Conservation (phyloP, 2,888 invertebrate genomes). For the Serrognathus titanus region DNA sequence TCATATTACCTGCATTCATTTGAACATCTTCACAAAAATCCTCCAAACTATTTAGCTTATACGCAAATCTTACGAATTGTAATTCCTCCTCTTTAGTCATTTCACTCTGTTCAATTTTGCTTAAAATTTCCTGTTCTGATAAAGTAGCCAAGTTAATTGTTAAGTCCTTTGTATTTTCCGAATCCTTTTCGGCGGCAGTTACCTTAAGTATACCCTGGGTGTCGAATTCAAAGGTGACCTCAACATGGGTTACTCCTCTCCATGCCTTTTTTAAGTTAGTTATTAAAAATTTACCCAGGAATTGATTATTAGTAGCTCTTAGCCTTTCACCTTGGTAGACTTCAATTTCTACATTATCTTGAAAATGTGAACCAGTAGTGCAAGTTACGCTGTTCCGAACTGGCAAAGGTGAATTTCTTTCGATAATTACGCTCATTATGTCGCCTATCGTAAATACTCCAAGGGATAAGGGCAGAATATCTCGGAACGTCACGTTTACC, state of each 20-base stretch:
- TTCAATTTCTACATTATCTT: constrained; percentile 8
- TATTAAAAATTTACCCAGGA: neutral
- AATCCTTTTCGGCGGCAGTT: neutral
- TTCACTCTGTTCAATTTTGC: too few species aligned
- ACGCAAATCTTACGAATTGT: too few species aligned
- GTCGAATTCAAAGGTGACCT: constrained; percentile 9
- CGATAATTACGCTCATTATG: constrained; percentile 25
- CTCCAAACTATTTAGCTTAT: too few species aligned
- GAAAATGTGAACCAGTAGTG: constrained; percentile 21
- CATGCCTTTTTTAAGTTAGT: neutral
- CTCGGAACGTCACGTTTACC: neutral
- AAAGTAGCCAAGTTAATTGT: neutral
- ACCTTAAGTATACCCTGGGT: constrained; percentile 4
- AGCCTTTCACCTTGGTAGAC: constrained; percentile 9
- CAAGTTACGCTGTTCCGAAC: neutral
- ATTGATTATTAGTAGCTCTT: neutral
- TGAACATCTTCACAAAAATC: too few species aligned
- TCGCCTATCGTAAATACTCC: constrained; percentile 23
- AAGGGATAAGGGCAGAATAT: neutral
- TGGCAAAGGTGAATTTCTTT: constrained; percentile 27
- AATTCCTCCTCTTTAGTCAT: too few species aligned
- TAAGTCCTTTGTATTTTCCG: neutral
- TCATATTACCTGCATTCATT: too few species aligned
- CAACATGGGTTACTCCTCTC: neutral
- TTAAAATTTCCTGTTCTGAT: too few species aligned